Percentiles rank a stretch among this genome's conserved stretches.
phyloP scores from a whole-genome alignment of 1,140 invertebrate genomes.

The Gyrodactylus salaris region DNA sequence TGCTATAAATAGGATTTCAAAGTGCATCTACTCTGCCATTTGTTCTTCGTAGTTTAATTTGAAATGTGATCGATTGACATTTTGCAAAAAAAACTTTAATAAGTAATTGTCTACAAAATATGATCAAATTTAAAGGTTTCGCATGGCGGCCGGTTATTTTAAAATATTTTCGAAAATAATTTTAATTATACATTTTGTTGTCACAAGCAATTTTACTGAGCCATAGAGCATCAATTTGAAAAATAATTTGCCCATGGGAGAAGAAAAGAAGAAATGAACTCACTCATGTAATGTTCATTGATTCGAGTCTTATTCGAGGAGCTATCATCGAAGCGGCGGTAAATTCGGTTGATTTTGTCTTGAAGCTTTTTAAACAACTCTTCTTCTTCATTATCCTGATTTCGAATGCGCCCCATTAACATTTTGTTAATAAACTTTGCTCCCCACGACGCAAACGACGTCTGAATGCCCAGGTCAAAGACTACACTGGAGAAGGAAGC shows the following conservation, averaged over 20 bases:
- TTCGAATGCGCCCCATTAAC: slow-evolving; percentile 44
- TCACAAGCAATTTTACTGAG: no score
- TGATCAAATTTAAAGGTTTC: no score
- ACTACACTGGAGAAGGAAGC: slow-evolving; percentile 83
- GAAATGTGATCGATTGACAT: no score
- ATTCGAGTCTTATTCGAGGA: neutral
- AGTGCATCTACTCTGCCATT: no score
- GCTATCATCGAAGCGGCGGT: slow-evolving; percentile 29
- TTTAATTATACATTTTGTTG: no score
- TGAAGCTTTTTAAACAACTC: slow-evolving; percentile 64
- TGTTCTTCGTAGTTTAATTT: no score
- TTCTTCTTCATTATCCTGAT: slow-evolving; percentile 48
- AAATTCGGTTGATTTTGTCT: slow-evolving; percentile 74
- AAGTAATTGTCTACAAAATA: no score
- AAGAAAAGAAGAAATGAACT: slow-evolving; percentile 2
- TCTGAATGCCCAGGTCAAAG: slow-evolving; percentile 62
- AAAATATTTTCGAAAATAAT: no score
- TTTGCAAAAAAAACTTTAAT: no score
- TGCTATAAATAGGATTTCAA: no score
- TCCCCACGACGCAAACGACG: slow-evolving; percentile 51
- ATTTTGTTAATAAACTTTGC: slow-evolving; percentile 67
- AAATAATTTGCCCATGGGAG: neutral
- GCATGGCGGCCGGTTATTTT: no score
- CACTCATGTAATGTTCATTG: slow-evolving; percentile 19
- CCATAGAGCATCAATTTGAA: no score